Evolutionary conservation across 2,888 invertebrate genomes (phyloP).

Genomic region (Eupithecia subumbrata): DNA sequence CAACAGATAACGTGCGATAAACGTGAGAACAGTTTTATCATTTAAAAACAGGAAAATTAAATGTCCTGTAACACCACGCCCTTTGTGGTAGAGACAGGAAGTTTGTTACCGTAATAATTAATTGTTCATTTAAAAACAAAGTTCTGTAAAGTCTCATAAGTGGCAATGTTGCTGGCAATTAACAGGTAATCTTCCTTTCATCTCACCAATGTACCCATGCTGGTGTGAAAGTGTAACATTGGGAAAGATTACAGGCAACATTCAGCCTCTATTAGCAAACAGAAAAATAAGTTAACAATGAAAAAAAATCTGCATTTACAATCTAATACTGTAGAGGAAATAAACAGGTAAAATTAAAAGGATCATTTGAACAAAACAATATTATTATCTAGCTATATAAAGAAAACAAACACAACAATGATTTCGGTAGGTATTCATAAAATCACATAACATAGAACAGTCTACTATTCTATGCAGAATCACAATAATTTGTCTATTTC

Average conservation of each 20-base stretch:
- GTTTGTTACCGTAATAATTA: background rate
- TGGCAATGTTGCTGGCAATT: too few relatives aligned
- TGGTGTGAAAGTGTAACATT: background rate
- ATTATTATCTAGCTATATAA: conserved; percentile 35
- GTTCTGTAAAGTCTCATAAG: background rate
- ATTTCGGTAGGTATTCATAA: conserved; percentile 36
- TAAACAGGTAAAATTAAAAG: conserved; percentile 10
- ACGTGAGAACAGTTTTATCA: conserved; percentile 41
- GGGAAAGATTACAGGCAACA: too few relatives aligned
- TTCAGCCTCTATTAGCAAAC: too few relatives aligned
- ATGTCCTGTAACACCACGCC: background rate
- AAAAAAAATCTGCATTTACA: background rate
- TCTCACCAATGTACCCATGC: background rate
- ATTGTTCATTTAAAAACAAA: background rate
- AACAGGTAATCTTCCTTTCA: background rate
- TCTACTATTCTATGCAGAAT: conserved; percentile 39
- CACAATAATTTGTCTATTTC: conserved; percentile 48
- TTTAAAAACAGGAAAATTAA: conserved; percentile 26
- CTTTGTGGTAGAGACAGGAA: conserved; percentile 22
- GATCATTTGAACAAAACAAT: conserved; percentile 26
- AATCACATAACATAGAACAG: conserved; percentile 40
- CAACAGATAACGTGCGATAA: conserved; percentile 46
- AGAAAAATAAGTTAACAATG: background rate
- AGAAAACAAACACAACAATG: conserved; percentile 37
- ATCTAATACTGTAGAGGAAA: background rate